Evolutionary conservation across 1,140 invertebrate species (phyloP), one percentile per base, ranked within the genome.

Genomic region (Gonioctena quinquepunctata): DNA sequence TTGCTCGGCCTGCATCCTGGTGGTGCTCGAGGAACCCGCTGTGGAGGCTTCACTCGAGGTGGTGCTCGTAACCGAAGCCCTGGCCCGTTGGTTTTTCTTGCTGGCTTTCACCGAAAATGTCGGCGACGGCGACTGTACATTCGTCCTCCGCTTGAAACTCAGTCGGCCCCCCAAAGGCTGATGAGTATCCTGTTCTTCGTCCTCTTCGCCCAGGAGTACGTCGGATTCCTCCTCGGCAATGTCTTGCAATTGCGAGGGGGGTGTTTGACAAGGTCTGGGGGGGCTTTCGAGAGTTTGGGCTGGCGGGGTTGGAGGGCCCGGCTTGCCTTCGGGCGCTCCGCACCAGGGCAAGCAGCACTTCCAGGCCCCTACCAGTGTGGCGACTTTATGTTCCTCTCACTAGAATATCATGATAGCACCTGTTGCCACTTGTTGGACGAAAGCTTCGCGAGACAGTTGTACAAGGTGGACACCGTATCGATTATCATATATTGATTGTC

Each of bases 1-100:
- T 81, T 93, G 92, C 84, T 95, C 93, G 63, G 92, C 93, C 86
- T 94, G 93, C 93, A 95, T 94, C 83, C 87, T 94, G 67, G 86
- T 72, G 26, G 54, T 48, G 18, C 25, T 61, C 18, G 76, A 70
- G 8, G 76, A 75, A 25, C 77, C 78, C 62, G 75, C 77, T 19
- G 78, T 73, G 27, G 77, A 78, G 21, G 74, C 72, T 64, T 78
- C 75, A 13, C 77, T 73, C 1, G 69, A 74, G 67, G 72, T 78
- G 33, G 33, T 42, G 8, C 33, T 42, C 11, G 33, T 42, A 8
- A 76, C 71, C 26, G 74, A 71, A 19, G 77, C 76, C 23, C 73
- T 68, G 8, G 79, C 74, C 11, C 79, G 76, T 61, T 76, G 77
- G 57, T 69, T 64, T 18, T 78, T 78, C 21, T 71, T 69, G 42